These are phyloP conservation scores for Entosphenus tridentatus DNA, from an alignment of 2,113 vertebrate genomes.

Conservation along the genomic window DNA sequence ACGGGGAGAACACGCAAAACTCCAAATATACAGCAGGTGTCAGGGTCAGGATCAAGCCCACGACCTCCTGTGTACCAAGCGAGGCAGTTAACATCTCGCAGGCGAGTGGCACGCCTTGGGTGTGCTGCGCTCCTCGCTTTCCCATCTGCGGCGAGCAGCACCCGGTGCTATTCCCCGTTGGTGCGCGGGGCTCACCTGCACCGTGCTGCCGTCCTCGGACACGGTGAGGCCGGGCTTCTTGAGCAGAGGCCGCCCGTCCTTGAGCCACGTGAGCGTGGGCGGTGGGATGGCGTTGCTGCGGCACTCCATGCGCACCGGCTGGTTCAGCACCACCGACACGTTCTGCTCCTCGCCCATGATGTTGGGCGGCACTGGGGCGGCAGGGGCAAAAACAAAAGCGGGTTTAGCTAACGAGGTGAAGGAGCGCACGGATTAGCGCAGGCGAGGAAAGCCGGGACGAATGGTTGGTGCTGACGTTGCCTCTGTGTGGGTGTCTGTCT, in stretches of 20 bases:
- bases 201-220: conserved; percentile 36
- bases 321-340: conserved; percentile 35
- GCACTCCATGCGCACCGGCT: conserved; percentile 40
- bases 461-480: background rate
- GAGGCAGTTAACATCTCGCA: no score
- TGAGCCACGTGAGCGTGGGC: conserved; percentile 45
- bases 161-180: no score
- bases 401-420: background rate
- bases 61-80: no score
- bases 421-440: background rate
- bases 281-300: conserved; percentile 49
- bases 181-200: conserved; percentile 32
- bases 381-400: background rate
- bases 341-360: conserved; percentile 84
- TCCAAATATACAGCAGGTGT: no score
- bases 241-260: conserved; percentile 50
- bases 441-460: background rate
- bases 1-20: no score
- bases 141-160: no score
- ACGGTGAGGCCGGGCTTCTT: conserved; percentile 42
- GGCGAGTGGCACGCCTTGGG: no score
- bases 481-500: no score
- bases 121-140: no score
- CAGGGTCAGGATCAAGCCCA: no score
- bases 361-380: conserved; percentile 52